Conservation (phyloP, 2,113 vertebrate genomes). For the Sinocyclocheilus anophthalmus region DNA sequence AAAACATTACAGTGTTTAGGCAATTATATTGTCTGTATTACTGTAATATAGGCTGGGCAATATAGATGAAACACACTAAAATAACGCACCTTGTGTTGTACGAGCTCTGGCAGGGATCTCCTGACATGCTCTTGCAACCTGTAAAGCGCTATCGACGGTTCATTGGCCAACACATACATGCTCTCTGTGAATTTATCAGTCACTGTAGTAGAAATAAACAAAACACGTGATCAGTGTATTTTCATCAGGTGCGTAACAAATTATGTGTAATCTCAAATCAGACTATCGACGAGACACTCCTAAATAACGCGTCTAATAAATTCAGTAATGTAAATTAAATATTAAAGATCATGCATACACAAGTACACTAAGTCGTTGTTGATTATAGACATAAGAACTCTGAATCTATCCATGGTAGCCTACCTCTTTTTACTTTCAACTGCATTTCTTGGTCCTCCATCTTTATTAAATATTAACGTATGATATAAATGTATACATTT, state of each 20-base stretch:
- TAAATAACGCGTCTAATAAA: neutral
- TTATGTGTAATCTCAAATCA: neutral
- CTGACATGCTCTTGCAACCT: conserved; percentile 94
- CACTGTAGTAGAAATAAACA: conserved; percentile 71
- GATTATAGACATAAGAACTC: neutral
- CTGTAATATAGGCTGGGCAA: neutral
- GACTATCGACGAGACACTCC: neutral
- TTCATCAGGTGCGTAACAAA: neutral
- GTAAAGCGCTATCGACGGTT: conserved; percentile 93
- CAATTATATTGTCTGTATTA: neutral
- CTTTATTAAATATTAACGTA: neutral
- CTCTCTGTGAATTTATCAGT: conserved; percentile 96
- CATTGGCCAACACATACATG: conserved; percentile 93
- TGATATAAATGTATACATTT: neutral
- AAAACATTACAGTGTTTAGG: neutral
- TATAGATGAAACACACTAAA: neutral
- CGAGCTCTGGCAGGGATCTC: conserved; percentile 90
- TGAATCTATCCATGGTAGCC: conserved; percentile 49
- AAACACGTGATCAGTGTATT: neutral
- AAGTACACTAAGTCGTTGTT: neutral
- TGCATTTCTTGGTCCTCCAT: conserved; percentile 98
- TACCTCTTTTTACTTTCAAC: conserved; percentile 91
- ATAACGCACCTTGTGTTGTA: conserved; percentile 88
- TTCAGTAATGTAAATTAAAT: neutral
- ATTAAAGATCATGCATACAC: neutral